Evolutionary conservation across 53 echinoderm and acorn worm genomes (phyloP), one percentile per base, ranked within the genome.

Genomic region (Temnopleurus reevesii): DNA sequence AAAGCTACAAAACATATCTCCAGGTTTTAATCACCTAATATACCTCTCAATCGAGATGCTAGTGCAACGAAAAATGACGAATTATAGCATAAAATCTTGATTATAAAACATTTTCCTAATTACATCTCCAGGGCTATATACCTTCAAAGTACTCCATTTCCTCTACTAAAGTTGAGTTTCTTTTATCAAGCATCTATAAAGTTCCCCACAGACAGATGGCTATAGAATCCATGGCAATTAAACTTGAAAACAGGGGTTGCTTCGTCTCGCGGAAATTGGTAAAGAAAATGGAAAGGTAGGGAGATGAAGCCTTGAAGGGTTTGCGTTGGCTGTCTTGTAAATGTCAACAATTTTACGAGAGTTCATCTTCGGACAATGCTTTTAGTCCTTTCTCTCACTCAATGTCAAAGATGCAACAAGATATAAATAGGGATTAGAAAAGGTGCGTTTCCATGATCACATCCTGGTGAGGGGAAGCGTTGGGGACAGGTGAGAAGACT

Each of bases 301-400:
- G 41, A 23, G 8, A 71, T 5, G 5, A 63, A 71, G 71, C 71
- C 71, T 41, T 41, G 71, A 71, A 71, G 71, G 71, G 71, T 71
- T n/a, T n/a, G 21, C 15, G 41, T 38, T 41, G 49, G 8, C 41
- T 9, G 4, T 19, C 38, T 71, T 36, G 17, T 38, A 71, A 71
- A 71, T 71, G 71, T 71, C 71, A 71, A 71, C 71, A 41, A 17
- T 71, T 71, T 71, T 71, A 71, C 41, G 71, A 71, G 71, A 19
- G 71, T 71, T 71, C 71, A 71, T 71, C 41, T 2, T 8, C 26
- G 71, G 71, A 71, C 71, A 71, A 71, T 71, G 71, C 41, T 71
- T 64, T 41, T 19, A 8, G 21, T 19, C 8, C 41, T 71, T 17
- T n/a, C 9, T 43, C 4, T 21, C n/a, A 36, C 41, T 71, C 2